Evolutionary conservation across 2,113 vertebrate genomes (phyloP).

Genomic region (Scartelaos histophorus): DNA sequence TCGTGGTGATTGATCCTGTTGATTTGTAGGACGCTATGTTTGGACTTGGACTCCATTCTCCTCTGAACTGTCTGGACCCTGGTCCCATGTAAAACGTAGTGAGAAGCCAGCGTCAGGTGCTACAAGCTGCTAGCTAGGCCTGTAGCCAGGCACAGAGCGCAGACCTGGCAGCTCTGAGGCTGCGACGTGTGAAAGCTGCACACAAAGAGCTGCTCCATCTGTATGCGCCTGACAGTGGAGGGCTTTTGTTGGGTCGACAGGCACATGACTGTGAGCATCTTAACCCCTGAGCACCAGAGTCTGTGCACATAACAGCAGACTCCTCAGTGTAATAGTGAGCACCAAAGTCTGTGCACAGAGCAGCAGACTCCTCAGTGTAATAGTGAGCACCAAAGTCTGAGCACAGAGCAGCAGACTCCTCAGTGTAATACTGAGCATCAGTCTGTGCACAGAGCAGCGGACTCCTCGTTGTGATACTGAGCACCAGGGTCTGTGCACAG

Average conservation of each 20-base stretch:
- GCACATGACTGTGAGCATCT: constrained; percentile 80
- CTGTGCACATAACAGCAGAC: constrained; percentile 45
- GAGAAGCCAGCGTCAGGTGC: constrained; percentile 62
- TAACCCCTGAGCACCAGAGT: constrained; percentile 72
- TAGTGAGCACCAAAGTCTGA: no score
- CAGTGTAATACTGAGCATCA: no score
- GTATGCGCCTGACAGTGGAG: constrained; percentile 79
- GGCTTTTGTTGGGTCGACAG: constrained; percentile 77
- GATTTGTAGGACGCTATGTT: constrained; percentile 26
- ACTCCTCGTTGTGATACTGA: constrained; percentile 27
- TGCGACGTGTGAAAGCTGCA: constrained; percentile 77
- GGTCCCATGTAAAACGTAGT: constrained; percentile 35
- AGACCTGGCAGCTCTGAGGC: constrained; percentile 69
- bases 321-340: constrained; percentile 19
- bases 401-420: no score
- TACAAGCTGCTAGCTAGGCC: constrained; percentile 67
- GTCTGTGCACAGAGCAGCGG: no score
- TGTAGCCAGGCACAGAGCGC: constrained; percentile 59
- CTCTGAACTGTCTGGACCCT: constrained; percentile 26
- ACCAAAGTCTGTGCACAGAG: no score
- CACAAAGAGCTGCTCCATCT: constrained; percentile 80
- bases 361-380: no score
- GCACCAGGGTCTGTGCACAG: constrained; percentile 57
- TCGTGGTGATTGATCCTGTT: constrained; percentile 21
- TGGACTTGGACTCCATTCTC: constrained; percentile 45